A percentile compares a stretch with the other conserved stretches of the same genome.
phyloP scores from a whole-genome alignment of 2,113 vertebrate genomes.

The Bubo blakistoni region DNA sequence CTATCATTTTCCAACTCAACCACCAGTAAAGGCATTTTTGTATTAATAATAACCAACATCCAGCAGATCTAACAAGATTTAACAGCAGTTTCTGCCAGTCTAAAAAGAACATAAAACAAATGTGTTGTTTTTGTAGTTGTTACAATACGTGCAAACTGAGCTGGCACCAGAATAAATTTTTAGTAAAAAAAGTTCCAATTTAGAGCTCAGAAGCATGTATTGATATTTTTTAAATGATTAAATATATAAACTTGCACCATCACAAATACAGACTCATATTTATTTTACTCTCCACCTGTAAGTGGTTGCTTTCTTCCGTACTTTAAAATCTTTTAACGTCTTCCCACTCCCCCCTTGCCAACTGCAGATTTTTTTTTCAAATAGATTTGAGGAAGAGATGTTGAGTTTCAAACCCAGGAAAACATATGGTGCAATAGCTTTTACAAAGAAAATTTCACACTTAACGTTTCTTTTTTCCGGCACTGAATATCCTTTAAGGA shows the following conservation, averaged over 20 bases:
- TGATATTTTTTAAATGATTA: neutral
- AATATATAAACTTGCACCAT: neutral
- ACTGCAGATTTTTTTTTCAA: neutral
- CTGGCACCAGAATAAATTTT: neutral
- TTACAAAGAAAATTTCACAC: neutral
- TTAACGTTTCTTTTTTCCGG: neutral
- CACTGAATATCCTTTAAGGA: neutral
- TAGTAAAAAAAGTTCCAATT: neutral
- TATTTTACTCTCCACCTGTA: neutral
- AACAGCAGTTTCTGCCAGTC: neutral
- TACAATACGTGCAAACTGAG: neutral
- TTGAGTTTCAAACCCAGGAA: neutral
- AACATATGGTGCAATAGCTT: neutral
- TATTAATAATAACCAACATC: neutral
- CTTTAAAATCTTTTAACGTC: neutral
- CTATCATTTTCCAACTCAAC: neutral
- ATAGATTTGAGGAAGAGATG: neutral
- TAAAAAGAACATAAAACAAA: neutral
- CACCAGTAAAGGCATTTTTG: neutral
- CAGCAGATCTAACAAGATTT: neutral
- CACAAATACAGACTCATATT: neutral
- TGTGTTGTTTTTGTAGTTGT: neutral
- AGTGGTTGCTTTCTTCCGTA: neutral
- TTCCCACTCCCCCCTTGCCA: neutral
- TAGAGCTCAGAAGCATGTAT: neutral